Conservation (phyloP, 2,888 invertebrate species). For the Kryphioiulus occultus region DNA sequence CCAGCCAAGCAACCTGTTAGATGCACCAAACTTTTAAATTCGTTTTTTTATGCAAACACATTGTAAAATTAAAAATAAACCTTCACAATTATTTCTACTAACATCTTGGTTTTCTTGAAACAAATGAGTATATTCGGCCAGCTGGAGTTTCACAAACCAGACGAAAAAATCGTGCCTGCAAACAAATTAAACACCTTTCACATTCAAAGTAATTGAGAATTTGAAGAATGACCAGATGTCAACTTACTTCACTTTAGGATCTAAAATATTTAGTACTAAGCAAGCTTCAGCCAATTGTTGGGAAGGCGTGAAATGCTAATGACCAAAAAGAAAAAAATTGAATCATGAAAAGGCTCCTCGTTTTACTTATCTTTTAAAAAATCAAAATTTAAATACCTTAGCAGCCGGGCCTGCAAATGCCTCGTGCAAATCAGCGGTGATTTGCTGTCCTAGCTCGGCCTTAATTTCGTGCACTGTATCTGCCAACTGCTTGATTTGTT, state of each 20-base stretch:
- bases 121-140: conserved; percentile 91
- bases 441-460: conserved; percentile 81
- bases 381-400: conserved; percentile 58
- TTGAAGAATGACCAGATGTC: neutral
- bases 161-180: conserved; percentile 75
- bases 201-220: neutral
- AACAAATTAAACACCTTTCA: neutral
- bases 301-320: conserved; percentile 68
- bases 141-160: conserved; percentile 87
- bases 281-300: conserved; percentile 81
- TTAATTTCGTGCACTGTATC: conserved; percentile 83
- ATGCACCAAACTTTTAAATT: conserved; percentile 13
- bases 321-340: conserved; percentile 57
- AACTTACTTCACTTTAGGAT: conserved; percentile 78
- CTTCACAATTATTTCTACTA: neutral
- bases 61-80: neutral
- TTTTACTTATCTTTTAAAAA: neutral
- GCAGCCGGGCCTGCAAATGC: conserved; percentile 74
- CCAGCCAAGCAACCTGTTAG: conserved; percentile 81
- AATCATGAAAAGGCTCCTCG: neutral
- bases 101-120: conserved; percentile 94
- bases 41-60: no score
- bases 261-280: conserved; percentile 83
- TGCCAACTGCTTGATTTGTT: conserved; percentile 85
- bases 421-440: conserved; percentile 88